Evolutionary conservation across 2,888 invertebrate species (phyloP).

Genomic region (Cephus rjabovi): DNA sequence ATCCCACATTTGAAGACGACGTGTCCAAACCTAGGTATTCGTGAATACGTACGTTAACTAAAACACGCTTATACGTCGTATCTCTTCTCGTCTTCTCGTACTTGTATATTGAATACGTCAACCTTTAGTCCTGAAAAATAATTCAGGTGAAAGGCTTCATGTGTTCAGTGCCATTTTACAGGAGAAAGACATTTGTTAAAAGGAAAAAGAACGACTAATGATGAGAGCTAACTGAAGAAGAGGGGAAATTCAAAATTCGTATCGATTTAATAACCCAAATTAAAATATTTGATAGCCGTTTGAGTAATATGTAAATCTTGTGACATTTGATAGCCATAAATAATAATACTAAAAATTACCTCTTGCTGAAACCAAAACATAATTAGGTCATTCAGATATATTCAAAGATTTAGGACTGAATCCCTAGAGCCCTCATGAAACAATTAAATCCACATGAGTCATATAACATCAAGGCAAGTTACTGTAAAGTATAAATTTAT

Average conservation of each 20-base stretch:
- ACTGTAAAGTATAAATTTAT: background rate
- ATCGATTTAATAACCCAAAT: background rate
- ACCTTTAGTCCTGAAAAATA: background rate
- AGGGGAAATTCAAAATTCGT: background rate
- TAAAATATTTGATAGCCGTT: background rate
- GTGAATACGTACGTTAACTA: background rate
- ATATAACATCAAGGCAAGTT: background rate
- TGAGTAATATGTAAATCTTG: background rate
- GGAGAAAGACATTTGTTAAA: background rate
- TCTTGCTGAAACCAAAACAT: background rate
- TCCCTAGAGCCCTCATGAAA: background rate
- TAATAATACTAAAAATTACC: background rate
- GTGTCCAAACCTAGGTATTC: background rate
- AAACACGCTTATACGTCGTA: background rate
- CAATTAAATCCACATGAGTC: background rate
- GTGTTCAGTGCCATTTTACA: background rate
- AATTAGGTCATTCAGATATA: background rate
- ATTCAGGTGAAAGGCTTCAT: background rate
- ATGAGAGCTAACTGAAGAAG: background rate
- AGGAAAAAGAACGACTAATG: background rate
- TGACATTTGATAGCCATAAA: background rate
- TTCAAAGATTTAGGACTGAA: background rate
- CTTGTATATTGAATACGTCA: background rate
- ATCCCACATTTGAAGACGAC: background rate
- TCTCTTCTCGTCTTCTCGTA: background rate